Base-by-base conservation (phyloP, 2,888 invertebrate genomes). In the Cancer borealis region DNA sequence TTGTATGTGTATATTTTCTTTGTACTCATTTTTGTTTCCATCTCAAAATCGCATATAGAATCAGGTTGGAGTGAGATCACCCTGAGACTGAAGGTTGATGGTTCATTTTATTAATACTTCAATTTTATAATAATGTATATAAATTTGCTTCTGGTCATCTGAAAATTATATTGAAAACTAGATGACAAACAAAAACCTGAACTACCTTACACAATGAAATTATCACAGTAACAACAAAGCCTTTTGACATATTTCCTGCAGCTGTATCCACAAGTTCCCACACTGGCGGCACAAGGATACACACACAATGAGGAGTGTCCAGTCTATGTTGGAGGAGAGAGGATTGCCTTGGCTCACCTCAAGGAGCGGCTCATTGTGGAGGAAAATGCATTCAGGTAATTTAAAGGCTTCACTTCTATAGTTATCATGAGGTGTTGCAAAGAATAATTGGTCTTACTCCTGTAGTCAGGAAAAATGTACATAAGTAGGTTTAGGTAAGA, bases 261-360 rank as follows among this genome's bases (percentile, higher is more conserved):
- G 95, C 79, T 88, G 17, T 94, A 30, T 73, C 95, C 94, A 14
- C 95, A 95, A 14, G 93, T 96, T n/a, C 97, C 97, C 0, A 97
- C 97, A 46, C 97, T 97, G 0, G 97, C 97, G 96, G 97, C 91
- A 39, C 88, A 89, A 66, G 92, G 92, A 6, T 92, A n/a, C 21
- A 54, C 39, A 26, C 49, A 30, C 30, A 79, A 90, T 97, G 93
- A 96, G 97, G 2, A 97, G 97, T 97, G 97, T 97, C 93, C 97
- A 97, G 97, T 94, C 1, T 96, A 96, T 96, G 97, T 97, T 30
- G 98, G 98, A 0, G 98, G 98, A 0, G 98, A 98, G 96, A 97
- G 97, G 0, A 96, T 97, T 45, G 98, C 98, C 0, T 96, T 98
- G 26, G 96, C 97, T 88, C 97, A 97, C 95, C 97, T 98, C 96